Conservation (phyloP, 92 coral and sea anemone species). For the Palythoa grandis region DNA sequence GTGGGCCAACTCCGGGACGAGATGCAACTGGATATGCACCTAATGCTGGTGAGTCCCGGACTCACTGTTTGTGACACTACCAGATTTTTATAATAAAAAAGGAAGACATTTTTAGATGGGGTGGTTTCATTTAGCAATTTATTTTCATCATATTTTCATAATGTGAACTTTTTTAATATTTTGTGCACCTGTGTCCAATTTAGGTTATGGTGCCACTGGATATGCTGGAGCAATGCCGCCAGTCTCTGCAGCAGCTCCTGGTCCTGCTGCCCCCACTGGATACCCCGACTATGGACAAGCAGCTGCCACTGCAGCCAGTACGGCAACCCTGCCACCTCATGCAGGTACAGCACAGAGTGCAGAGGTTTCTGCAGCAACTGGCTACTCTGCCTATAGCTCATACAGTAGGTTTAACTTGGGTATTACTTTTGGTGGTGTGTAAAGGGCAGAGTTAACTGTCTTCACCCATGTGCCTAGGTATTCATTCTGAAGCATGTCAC, state of each 20-base stretch:
- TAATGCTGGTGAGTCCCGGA: constrained; percentile 18
- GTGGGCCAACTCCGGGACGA: constrained; percentile 30
- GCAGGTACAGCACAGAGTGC: constrained; percentile 41
- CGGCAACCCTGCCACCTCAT: constrained; percentile 49
- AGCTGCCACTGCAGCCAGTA: constrained; percentile 32
- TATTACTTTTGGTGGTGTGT: not conserved
- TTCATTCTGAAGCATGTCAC: too few species aligned
- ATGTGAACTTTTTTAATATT: not conserved
- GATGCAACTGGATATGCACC: constrained; percentile 42
- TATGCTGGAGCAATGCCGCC: constrained; percentile 43
- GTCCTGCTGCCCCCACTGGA: constrained; percentile 38
- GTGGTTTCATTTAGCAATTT: not conserved
- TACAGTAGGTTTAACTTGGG: constrained; percentile 17
- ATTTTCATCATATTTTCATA: not conserved
- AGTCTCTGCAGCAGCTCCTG: constrained; percentile 29
- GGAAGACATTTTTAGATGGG: not conserved
- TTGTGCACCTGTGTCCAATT: not conserved
- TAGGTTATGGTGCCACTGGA: constrained; percentile 27
- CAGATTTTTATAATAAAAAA: not conserved
- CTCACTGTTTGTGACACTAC: not conserved
- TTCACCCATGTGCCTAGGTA: too few species aligned
- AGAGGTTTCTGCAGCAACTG: constrained; percentile 28
- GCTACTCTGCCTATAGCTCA: constrained; percentile 30
- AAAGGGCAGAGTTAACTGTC: not conserved
- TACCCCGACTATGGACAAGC: constrained; percentile 41